Base-by-base conservation (phyloP, 1,140 invertebrate species). In the Lepidurus couesii region DNA sequence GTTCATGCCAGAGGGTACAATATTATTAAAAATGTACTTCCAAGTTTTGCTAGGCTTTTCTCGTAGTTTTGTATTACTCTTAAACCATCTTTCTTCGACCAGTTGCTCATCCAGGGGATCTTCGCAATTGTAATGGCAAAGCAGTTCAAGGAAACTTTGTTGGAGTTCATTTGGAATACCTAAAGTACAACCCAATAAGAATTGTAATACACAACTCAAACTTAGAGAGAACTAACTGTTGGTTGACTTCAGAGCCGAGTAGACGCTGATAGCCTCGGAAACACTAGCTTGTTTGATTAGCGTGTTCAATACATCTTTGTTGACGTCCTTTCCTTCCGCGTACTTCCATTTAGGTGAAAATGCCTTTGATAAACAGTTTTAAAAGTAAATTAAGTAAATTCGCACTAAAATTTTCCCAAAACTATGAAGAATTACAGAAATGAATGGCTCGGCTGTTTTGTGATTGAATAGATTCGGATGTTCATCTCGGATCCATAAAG, bases 111-210 rank as follows among this genome's bases (percentile, higher is more conserved):
- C 85, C 26, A 89, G 78, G 0, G 88, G 85, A 79, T 93, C 90
- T 75, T 89, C 86, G 80, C 88, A 87, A 85, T 97, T 96, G 81
- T 90, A 92, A 84, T 90, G 96, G 83, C 93, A 95, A 4, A 95
- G 83, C 16, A 96, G 83, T 85, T 97, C 92, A 11, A 97, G 85
- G n/a, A 96, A 85, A 16, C 88, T 84, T 81, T 93, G 89, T 83
- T 90, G 90, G 0, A 89, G 84, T 75, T 90, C 87, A n/a, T 86
- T 81, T 81, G 85, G 87, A 4, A 95, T 83, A 78, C 85, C 85
- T 81, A 80, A 80, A 80, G 74, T 78, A 81, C 76, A 77, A 78
- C 16, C 73, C 78, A 78, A 76, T 76, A 9, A 7, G 75, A 42
- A 53, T 79, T 26, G n/a, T 65, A 1, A n/a, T 26, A 10, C 7